Conservation (phyloP, 2,888 invertebrate genomes). For the Pristionchus maxplancki region DNA sequence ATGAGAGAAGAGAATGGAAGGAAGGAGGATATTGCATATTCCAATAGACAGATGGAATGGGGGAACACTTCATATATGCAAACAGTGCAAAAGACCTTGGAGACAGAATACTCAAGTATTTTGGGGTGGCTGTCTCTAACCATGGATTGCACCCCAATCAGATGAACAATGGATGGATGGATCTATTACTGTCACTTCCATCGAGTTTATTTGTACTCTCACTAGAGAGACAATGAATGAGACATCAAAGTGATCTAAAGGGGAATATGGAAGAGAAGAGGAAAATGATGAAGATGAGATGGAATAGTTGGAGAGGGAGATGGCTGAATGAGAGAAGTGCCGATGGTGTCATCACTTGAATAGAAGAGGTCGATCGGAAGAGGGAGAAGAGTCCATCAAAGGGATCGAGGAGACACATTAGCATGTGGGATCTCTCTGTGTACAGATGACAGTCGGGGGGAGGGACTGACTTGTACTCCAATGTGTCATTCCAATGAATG, state of each 20-base stretch:
- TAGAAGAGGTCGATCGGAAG: background rate
- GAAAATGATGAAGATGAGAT: background rate
- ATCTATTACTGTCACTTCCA: conserved; percentile 30
- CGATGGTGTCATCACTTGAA: background rate
- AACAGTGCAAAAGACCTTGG: conserved; percentile 35
- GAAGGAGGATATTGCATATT: background rate
- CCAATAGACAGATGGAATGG: background rate
- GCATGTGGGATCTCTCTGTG: background rate
- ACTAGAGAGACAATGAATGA: background rate
- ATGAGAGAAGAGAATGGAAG: background rate
- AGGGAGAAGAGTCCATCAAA: background rate
- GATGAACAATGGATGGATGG: conserved; percentile 24
- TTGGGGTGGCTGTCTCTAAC: conserved; percentile 44
- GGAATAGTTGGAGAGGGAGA: background rate
- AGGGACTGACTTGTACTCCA: background rate
- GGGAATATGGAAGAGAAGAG: background rate
- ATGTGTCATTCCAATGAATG: conserved; percentile 43
- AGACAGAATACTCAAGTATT: conserved; percentile 41
- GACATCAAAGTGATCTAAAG: background rate
- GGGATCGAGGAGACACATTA: background rate
- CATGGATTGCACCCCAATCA: conserved; percentile 22
- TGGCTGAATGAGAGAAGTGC: background rate
- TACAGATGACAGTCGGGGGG: conserved; percentile 2
- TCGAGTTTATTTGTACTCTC: conserved; percentile 22
- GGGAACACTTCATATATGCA: conserved; percentile 12